These are phyloP conservation scores for Drosophila ironensis DNA, from an alignment of 1,140 invertebrate genomes.

Conservation along the genomic window DNA sequence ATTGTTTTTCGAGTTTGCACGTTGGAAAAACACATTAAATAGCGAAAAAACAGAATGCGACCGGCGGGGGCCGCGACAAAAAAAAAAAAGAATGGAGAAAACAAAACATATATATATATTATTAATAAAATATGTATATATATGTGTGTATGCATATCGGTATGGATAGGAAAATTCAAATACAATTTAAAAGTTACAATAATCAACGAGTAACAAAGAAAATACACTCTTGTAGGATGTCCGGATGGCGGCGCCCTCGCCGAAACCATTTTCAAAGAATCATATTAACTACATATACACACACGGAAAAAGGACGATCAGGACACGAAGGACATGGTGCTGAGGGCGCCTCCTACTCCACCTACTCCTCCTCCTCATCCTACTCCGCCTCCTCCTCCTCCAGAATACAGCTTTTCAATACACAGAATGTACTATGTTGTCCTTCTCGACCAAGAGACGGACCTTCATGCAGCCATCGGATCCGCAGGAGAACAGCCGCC, in stretches of 20 bases:
- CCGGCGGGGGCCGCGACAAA: neutral
- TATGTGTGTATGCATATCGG: constrained; percentile 22
- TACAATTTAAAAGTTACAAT: constrained; percentile 52
- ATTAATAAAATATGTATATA: constrained; percentile 33
- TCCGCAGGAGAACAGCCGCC: constrained; percentile 97
- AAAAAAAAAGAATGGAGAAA: constrained; percentile 10
- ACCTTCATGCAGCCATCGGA: constrained; percentile 99
- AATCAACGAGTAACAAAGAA: constrained; percentile 75
- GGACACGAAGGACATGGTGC: too few species aligned
- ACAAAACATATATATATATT: constrained; percentile 23
- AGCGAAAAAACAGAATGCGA: constrained; percentile 19
- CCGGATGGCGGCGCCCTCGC: neutral
- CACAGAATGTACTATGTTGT: constrained; percentile 75
- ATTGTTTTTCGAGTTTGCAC: constrained; percentile 4
- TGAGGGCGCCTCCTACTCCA: too few species aligned
- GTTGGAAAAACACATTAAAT: constrained; percentile 40
- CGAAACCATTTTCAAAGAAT: too few species aligned
- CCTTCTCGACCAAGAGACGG: constrained; percentile 88
- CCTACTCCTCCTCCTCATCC: too few species aligned
- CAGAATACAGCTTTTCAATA: constrained; percentile 57
- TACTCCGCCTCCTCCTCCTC: too few species aligned
- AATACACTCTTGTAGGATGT: constrained; percentile 42
- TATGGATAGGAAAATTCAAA: constrained; percentile 42
- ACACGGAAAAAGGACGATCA: constrained; percentile 3
- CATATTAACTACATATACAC: constrained; percentile 2